Conservation (phyloP, 1,140 invertebrate genomes). For the Aporrectodea caliginosa region DNA sequence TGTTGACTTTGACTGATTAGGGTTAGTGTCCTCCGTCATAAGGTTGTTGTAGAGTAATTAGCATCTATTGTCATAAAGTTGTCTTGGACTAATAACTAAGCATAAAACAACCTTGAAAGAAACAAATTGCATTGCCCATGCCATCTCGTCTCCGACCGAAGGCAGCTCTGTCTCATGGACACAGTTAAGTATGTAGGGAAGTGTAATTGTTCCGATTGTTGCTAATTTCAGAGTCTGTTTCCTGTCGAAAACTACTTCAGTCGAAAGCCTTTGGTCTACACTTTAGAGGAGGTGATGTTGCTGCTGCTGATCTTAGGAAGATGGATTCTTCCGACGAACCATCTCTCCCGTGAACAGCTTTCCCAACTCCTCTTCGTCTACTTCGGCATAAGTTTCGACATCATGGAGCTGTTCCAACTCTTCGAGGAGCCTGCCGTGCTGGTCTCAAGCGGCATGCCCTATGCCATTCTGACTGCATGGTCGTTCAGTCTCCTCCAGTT, state of each 20-base stretch:
- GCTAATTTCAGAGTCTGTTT: background rate
- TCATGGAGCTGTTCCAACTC: slow-evolving; percentile 88
- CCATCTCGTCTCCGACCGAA: too few species aligned
- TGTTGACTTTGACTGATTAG: too few species aligned
- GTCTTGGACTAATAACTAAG: too few species aligned
- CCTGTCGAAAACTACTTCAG: slow-evolving; percentile 56
- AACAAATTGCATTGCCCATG: too few species aligned
- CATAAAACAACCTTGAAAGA: too few species aligned
- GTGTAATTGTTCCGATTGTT: too few species aligned
- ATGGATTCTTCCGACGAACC: slow-evolving; percentile 78
- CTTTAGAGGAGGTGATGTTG: slow-evolving; percentile 83
- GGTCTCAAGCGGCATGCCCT: too few species aligned
- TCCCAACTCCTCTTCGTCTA: slow-evolving; percentile 77
- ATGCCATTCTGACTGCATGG: slow-evolving; percentile 22
- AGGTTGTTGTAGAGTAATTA: too few species aligned
- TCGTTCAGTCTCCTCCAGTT: slow-evolving; percentile 64
- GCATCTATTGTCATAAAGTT: too few species aligned
- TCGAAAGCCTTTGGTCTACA: slow-evolving; percentile 59
- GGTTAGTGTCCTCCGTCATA: too few species aligned
- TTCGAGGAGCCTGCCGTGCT: slow-evolving; percentile 60
- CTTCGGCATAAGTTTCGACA: slow-evolving; percentile 75
- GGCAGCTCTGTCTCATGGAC: too few species aligned
- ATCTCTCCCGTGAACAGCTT: slow-evolving; percentile 76
- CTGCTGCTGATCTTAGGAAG: slow-evolving; percentile 77
- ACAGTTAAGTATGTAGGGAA: too few species aligned